These are phyloP conservation scores for Semibalanus balanoides DNA, from an alignment of 1,140 invertebrate species.

Conservation along the genomic window DNA sequence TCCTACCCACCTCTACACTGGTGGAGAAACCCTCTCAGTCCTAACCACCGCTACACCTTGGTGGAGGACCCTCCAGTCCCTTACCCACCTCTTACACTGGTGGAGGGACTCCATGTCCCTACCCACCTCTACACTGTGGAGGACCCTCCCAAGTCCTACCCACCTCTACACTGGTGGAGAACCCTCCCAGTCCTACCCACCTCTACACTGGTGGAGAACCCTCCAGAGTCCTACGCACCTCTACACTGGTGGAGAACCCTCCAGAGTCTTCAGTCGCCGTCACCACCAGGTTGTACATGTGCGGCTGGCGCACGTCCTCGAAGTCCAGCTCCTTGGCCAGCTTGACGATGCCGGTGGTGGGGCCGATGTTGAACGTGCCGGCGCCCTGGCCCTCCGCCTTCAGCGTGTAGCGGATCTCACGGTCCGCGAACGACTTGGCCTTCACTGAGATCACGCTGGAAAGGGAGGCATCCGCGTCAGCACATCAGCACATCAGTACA, in stretches of 20 bases:
- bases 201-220: too few relatives aligned
- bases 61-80: too few relatives aligned
- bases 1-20: too few relatives aligned
- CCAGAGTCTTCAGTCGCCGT: conserved; percentile 91
- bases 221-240: conserved; percentile 39
- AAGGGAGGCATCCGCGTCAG: background rate
- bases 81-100: too few relatives aligned
- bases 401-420: conserved; percentile 82
- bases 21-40: too few relatives aligned
- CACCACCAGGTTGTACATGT: conserved; percentile 78
- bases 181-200: too few relatives aligned
- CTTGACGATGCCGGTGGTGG: conserved; percentile 83
- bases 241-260: conserved; percentile 85
- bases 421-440: conserved; percentile 87
- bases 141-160: too few relatives aligned
- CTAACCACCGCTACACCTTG: too few relatives aligned
- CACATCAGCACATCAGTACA: too few relatives aligned
- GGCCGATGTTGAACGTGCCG: conserved; percentile 87
- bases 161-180: too few relatives aligned
- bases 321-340: conserved; percentile 88
- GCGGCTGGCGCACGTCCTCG: conserved; percentile 80
- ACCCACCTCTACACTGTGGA: too few relatives aligned
- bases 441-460: conserved; percentile 85
- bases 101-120: too few relatives aligned
- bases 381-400: conserved; percentile 86